A percentile compares a stretch with the other conserved stretches of the same genome.
These are phyloP conservation scores for Cryptus viduatorius DNA, from an alignment of 2,888 invertebrate genomes.

Conservation along the genomic window DNA sequence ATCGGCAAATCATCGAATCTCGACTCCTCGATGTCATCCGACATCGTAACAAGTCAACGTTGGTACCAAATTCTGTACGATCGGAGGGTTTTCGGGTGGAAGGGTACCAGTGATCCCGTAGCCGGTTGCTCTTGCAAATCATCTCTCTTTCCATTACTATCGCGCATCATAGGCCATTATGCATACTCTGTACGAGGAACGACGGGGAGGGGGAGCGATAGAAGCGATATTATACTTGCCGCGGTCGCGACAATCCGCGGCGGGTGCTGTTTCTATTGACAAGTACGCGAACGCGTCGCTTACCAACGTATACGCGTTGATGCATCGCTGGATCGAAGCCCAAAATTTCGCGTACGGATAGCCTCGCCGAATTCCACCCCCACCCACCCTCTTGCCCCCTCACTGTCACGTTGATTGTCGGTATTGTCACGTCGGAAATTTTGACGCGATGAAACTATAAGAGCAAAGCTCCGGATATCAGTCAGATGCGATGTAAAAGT, in stretches of 20 bases:
- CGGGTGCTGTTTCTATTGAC: conserved; percentile 81
- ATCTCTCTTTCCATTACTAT: conserved; percentile 55
- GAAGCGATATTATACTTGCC: conserved; percentile 75
- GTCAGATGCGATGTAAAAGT: too few relatives aligned
- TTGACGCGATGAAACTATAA: background rate
- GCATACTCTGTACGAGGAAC: conserved; percentile 61
- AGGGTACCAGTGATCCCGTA: conserved; percentile 29
- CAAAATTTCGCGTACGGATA: conserved; percentile 56
- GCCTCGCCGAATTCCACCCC: conserved; percentile 39
- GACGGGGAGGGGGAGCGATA: background rate
- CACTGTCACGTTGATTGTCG: background rate
- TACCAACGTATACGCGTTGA: conserved; percentile 62
- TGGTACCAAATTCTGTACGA: conserved; percentile 58
- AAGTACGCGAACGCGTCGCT: conserved; percentile 75
- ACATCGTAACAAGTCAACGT: conserved; percentile 84
- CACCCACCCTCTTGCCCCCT: background rate
- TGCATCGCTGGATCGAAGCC: conserved; percentile 65
- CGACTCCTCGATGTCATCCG: conserved; percentile 77
- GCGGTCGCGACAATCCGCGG: conserved; percentile 73
- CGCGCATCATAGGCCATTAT: conserved; percentile 74
- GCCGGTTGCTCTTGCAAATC: conserved; percentile 40
- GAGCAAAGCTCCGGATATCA: too few relatives aligned
- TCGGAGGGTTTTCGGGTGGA: conserved; percentile 14
- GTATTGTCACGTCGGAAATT: conserved; percentile 24
- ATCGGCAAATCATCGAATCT: conserved; percentile 83